These are phyloP conservation scores for Telmatherina bonti DNA, from an alignment of 2,797 vertebrate species.

Conservation along the genomic window DNA sequence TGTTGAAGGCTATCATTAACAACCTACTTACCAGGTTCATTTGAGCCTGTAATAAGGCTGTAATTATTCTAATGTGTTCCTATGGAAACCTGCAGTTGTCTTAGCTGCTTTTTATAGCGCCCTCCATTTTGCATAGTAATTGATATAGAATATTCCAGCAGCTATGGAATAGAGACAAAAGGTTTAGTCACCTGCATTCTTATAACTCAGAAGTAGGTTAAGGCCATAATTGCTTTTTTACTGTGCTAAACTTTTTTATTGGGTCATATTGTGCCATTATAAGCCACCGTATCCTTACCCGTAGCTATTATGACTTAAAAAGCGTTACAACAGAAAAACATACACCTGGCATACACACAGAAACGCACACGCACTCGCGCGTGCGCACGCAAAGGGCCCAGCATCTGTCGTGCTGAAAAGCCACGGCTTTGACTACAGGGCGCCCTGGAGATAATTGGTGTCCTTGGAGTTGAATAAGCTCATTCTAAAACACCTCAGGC, in stretches of 20 bases:
- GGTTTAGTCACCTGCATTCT: not conserved
- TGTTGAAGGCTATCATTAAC: not conserved
- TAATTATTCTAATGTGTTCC: not conserved
- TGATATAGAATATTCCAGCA: not conserved
- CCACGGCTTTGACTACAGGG: slow-evolving; percentile 58
- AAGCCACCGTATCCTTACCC: too few relatives aligned
- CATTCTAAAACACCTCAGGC: slow-evolving; percentile 81
- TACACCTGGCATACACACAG: not conserved
- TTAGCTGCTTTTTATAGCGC: not conserved
- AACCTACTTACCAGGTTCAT: not conserved
- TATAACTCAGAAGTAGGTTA: not conserved
- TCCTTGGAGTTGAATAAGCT: slow-evolving; percentile 82
- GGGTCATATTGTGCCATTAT: not conserved
- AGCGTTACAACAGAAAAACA: not conserved
- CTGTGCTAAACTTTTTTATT: not conserved
- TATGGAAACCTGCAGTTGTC: not conserved
- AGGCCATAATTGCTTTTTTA: not conserved
- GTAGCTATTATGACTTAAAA: slow-evolving; percentile 3
- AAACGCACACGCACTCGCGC: not conserved
- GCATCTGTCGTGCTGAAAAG: slow-evolving; percentile 50
- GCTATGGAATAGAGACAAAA: not conserved
- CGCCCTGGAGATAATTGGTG: slow-evolving; percentile 78
- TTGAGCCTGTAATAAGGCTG: not conserved
- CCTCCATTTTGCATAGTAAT: not conserved
- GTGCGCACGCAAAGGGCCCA: slow-evolving; percentile 8